phyloP scores from a whole-genome alignment of 2,797 vertebrate species.

The Eulemur mongoz region DNA sequence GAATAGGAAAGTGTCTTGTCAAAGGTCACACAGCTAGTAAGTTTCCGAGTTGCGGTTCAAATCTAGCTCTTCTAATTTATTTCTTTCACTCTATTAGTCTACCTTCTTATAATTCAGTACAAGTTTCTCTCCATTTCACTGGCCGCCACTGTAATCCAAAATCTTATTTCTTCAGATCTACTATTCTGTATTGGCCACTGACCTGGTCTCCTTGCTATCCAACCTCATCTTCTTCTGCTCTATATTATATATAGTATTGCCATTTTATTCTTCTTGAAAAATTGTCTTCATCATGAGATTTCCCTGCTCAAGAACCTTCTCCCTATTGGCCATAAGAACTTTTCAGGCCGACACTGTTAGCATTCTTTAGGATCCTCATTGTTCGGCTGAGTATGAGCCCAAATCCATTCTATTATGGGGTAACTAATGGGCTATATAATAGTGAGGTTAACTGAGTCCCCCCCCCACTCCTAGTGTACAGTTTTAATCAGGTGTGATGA shows the following conservation, averaged over 20 bases:
- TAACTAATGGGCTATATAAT: not conserved
- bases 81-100: not conserved
- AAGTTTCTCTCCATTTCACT: not conserved
- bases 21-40: not conserved
- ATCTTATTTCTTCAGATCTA: conserved; percentile 9
- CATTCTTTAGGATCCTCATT: conserved; percentile 36
- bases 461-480: not conserved
- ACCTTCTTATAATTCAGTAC: not conserved
- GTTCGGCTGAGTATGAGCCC: not conserved
- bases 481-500: conserved; percentile 1
- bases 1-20: not conserved
- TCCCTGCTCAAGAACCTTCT: not conserved
- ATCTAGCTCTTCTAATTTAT: conserved; percentile 4
- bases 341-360: not conserved
- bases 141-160: not conserved
- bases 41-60: conserved; percentile 24
- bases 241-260: not conserved
- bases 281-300: not conserved
- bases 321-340: not conserved
- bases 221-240: not conserved
- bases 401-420: not conserved
- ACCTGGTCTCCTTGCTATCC: not conserved
- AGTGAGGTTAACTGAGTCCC: not conserved
- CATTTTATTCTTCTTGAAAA: conserved; percentile 1
- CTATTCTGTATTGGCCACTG: not conserved